Evolutionary conservation across 2,797 vertebrate species (phyloP), one percentile per base, ranked within the genome.

Genomic region (Paguma larvata): DNA sequence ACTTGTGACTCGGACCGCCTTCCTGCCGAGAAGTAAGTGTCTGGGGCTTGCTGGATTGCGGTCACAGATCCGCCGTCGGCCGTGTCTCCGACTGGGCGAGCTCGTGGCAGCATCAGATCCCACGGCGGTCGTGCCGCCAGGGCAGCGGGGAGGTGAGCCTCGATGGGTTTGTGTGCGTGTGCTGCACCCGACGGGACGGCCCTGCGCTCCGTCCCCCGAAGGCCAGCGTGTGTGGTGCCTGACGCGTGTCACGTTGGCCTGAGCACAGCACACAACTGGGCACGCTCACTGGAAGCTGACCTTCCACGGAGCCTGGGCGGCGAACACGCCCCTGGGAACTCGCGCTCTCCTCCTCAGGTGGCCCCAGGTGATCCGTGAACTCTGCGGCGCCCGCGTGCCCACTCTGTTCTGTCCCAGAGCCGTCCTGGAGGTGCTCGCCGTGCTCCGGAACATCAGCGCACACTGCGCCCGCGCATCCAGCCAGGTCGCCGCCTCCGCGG

Each of bases 371-470:
- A 92, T 99, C 48, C 8, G 0, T 6, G 94, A 89, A 0, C 98
- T 99, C 62, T 98, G 98, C 59, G 46, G 65, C 67, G 84, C 0
- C 0, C 93, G 0, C 0, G 0, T 99, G 59, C 83, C 85, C n/a
- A 98, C 98, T 0, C 98, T 99, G 2, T 99, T 98, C 94, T 99
- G 98, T 32, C 98, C 98, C 0, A 79, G 98, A 41, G 32, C 48
- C 0, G 96, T 98, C 2, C 97, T 99, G 65, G 99, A 99, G 84
- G 87, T 97, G 5, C 25, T 98, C 30, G 91, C 10, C 5, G 5
- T 99, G 3, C 97, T 99, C 44, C 98, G 98, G 32, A 97, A 97
- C 93, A 97, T 99, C 84, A 44, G 95, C 53, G 1, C 73, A 3
- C 97, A 98, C 77, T 99, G 98, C 94, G 86, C 97, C 89, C 95